Percentiles rank a stretch among this genome's conserved stretches.
Evolutionary conservation across 1,140 invertebrate genomes (phyloP).

Genomic region (Pogonus chalceus): DNA sequence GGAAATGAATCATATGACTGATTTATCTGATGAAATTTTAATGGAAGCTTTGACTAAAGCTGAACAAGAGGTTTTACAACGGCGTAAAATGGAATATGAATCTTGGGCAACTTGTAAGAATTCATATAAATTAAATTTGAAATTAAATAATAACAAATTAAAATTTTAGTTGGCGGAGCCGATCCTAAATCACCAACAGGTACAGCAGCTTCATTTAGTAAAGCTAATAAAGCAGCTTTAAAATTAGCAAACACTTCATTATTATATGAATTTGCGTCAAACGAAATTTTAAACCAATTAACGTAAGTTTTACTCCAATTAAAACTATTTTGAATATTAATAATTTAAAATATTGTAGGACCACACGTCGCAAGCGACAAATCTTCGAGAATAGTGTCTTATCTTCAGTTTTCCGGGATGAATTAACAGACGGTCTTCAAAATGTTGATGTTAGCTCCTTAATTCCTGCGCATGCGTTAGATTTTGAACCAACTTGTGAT

Average conservation of each 20-base stretch:
- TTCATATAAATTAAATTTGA: slow-evolving; percentile 5
- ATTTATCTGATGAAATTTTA: slow-evolving; percentile 43
- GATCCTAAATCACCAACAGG: slow-evolving; percentile 79
- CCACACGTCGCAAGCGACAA: slow-evolving; percentile 55
- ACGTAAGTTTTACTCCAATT: slow-evolving; percentile 34
- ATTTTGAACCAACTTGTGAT: slow-evolving; percentile 46
- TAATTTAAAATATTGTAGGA: slow-evolving; percentile 23
- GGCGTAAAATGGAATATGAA: slow-evolving; percentile 66
- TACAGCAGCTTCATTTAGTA: slow-evolving; percentile 77
- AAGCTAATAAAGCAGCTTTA: slow-evolving; percentile 73
- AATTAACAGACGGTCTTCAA: slow-evolving; percentile 59
- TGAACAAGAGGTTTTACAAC: slow-evolving; percentile 56
- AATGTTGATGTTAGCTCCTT: slow-evolving; percentile 56
- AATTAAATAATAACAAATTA: not conserved
- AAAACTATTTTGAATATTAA: not conserved
- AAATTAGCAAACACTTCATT: slow-evolving; percentile 76
- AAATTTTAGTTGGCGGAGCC: slow-evolving; percentile 52
- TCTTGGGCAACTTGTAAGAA: slow-evolving; percentile 55
- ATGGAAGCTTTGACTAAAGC: slow-evolving; percentile 62
- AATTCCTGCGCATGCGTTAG: slow-evolving; percentile 38
- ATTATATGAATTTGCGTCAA: slow-evolving; percentile 78
- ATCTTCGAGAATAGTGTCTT: slow-evolving; percentile 58
- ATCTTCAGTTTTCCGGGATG: slow-evolving; percentile 49
- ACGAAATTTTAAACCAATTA: slow-evolving; percentile 65
- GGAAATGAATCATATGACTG: slow-evolving; percentile 41